These are phyloP conservation scores for Bemisia tabaci DNA, from an alignment of 1,140 invertebrate genomes.

Conservation along the genomic window DNA sequence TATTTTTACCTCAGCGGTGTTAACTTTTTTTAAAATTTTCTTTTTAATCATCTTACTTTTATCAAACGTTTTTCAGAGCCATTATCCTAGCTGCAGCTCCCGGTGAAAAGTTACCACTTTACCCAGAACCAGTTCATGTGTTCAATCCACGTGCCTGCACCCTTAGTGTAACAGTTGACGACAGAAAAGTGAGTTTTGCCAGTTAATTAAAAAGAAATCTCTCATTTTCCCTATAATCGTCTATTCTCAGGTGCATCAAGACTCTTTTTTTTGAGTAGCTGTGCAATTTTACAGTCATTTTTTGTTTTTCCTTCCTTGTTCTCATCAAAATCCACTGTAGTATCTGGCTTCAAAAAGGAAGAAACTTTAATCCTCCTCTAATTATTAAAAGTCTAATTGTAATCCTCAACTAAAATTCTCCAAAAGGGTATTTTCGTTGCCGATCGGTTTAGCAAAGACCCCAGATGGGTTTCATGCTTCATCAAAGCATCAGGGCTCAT, in stretches of 20 bases:
- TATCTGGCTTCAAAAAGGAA: no score
- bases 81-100: conserved; percentile 75
- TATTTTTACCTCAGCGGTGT: background rate
- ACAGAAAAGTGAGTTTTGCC: conserved; percentile 45
- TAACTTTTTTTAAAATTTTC: background rate
- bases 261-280: no score
- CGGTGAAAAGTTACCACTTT: conserved; percentile 59
- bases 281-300: background rate
- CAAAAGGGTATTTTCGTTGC: no score
- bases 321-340: no score
- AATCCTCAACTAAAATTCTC: no score
- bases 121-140: conserved; percentile 66
- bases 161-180: conserved; percentile 56
- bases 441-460: no score
- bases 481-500: no score
- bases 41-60: no score
- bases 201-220: conserved; percentile 5
- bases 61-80: conserved; percentile 42
- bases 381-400: no score
- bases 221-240: background rate
- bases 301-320: no score
- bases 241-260: background rate
- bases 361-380: no score
- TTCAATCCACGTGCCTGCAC: conserved; percentile 59
- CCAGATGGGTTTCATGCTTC: no score